Evolutionary conservation across 2,113 vertebrate genomes (phyloP), one percentile per base, ranked within the genome.

Genomic region (Bothrops jararaca): DNA sequence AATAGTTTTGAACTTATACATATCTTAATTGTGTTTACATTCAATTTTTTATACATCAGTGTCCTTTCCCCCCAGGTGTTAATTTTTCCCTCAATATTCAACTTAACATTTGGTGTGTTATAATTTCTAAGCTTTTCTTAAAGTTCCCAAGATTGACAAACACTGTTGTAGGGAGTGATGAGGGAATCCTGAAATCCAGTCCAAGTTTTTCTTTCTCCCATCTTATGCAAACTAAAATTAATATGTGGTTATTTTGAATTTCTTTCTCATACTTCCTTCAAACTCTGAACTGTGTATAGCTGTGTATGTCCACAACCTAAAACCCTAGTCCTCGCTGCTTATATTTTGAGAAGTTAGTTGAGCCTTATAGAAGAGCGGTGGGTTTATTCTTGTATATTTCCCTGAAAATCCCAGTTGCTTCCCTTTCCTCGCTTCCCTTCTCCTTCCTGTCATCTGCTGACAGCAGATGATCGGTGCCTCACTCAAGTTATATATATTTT

Each of bases 401-500:
- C 91, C 69, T 92, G 89, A 92, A 96, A 88, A 94, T 1, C 9
- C 69, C 85, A 86, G 94, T 95, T 95, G 60, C 94, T 94, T n/a
- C 94, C 52, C 86, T n/a, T 20, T 3, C 80, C 88, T 74, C 58
- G 85, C 22, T 0, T 0, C 18, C 87, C 94, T 58, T 93, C 91
- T 90, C 53, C 88, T 92, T 89, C 94, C 93, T 95, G 60, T 95
- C 85, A 93, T 85, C 85, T 94, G 95, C 94, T 96, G 96, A 96
- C 23, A 92, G 5, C 91, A 39, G 92, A 94, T 95, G 93, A 96
- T 94, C 92, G 90, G 94, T 11, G 92, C 91, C 93, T 80, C 29
- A 95, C 91, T 0, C 3, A 95, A 95, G 94, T 45, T 95, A 96
- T 96, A 93, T 80, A 80, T 96, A 93, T 89, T 92, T 92, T 34